phyloP scores from a whole-genome alignment of 2,113 vertebrate genomes.

The Corythaeola cristata region DNA sequence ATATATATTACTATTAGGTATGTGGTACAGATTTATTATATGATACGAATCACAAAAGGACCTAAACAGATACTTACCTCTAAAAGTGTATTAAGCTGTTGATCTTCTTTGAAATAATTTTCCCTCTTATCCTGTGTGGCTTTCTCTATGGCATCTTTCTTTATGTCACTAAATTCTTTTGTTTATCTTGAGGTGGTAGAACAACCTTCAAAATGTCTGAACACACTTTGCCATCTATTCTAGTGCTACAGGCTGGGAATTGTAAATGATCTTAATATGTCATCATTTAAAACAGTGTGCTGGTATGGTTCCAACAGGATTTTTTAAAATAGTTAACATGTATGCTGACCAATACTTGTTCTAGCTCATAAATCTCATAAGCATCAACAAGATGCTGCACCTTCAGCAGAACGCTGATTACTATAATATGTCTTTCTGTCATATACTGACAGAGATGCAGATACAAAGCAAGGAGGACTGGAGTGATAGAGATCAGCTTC shows the following conservation, averaged over 20 bases:
- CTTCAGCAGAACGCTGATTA: slow-evolving; percentile 16
- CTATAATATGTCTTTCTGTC: slow-evolving; percentile 19
- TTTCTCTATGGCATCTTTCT: not conserved
- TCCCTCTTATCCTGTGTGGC: not conserved
- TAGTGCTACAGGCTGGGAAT: not conserved
- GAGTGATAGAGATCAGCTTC: not conserved
- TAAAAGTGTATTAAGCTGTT: not conserved
- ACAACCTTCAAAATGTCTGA: not conserved
- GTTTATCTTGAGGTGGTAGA: not conserved
- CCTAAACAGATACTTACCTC: not conserved
- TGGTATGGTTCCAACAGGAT: not conserved
- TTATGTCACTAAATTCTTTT: not conserved
- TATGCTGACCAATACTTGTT: slow-evolving; percentile 8
- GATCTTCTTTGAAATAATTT: not conserved
- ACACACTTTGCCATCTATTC: not conserved
- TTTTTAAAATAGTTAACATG: not conserved
- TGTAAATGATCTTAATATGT: not conserved
- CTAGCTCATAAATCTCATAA: slow-evolving; percentile 9
- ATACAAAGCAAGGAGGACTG: not conserved
- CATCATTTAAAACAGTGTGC: not conserved
- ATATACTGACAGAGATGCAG: not conserved
- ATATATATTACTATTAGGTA: not conserved
- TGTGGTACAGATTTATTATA: not conserved
- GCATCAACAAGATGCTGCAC: not conserved
- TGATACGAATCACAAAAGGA: not conserved